A percentile compares a stretch with the other conserved stretches of the same genome.
phyloP scores from a whole-genome alignment of 2,888 invertebrate species.

The Agrochola macilenta region DNA sequence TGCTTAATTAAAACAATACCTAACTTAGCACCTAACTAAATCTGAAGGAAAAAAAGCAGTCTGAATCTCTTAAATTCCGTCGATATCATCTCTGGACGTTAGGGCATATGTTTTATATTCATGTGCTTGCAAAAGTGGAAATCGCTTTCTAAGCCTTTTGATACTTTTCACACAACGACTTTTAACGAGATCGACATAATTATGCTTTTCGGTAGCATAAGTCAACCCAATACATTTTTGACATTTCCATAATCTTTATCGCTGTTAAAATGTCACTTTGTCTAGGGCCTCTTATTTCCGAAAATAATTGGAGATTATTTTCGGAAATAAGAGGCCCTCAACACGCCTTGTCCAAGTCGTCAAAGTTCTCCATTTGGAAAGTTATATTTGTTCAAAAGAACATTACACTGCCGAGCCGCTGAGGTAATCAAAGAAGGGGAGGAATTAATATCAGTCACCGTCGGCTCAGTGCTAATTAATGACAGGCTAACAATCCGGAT shows the following conservation, averaged over 20 bases:
- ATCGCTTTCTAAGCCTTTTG: not conserved
- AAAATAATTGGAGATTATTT: too few relatives aligned
- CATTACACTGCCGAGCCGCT: constrained; percentile 67
- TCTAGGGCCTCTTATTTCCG: not conserved
- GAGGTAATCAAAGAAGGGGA: constrained; percentile 68
- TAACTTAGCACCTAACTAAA: not conserved
- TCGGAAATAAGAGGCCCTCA: too few relatives aligned
- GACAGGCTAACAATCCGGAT: constrained; percentile 74
- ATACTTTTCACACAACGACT: not conserved
- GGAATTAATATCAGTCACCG: constrained; percentile 71
- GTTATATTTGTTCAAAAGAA: constrained; percentile 85
- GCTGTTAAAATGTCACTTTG: not conserved
- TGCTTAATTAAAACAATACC: too few relatives aligned
- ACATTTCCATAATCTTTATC: not conserved
- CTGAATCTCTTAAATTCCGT: too few relatives aligned
- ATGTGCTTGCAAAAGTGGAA: not conserved
- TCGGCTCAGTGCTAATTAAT: constrained; percentile 82
- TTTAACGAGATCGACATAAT: not conserved
- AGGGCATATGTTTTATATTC: not conserved
- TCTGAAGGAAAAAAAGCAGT: not conserved
- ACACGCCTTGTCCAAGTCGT: constrained; percentile 19
- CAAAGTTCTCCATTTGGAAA: constrained; percentile 58
- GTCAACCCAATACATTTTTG: not conserved
- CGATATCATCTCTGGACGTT: not conserved
- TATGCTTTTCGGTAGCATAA: too few relatives aligned